Conservation (phyloP, 30 jellyfish, hydroid and myxozoan species). For the Aurelia sp. region DNA sequence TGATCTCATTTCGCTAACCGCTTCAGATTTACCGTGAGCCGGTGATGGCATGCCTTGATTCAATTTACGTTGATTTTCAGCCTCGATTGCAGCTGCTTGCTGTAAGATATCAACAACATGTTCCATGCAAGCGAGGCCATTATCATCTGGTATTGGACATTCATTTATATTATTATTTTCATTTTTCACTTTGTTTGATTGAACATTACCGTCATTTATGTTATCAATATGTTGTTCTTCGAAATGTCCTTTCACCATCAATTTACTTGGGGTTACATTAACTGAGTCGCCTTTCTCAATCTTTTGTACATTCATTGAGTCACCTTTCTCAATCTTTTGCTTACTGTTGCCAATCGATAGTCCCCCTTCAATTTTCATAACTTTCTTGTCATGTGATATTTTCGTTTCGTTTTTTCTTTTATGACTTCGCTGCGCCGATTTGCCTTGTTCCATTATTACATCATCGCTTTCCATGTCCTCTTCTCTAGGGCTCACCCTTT, state of each 20-base stretch:
- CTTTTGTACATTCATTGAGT: background rate
- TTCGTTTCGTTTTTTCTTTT: constrained; percentile 16
- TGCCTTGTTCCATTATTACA: background rate
- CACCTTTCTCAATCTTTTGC: background rate
- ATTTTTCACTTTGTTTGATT: background rate
- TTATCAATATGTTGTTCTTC: constrained; percentile 7
- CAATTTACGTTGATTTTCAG: constrained; percentile 58
- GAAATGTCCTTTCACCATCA: constrained; percentile 1
- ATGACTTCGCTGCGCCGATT: background rate
- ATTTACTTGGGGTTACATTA: background rate
- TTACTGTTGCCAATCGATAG: no score
- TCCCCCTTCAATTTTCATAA: constrained; percentile 33
- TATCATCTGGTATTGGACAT: constrained; percentile 20
- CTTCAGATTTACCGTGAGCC: constrained; percentile 1
- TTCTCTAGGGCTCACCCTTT: background rate
- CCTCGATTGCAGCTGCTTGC: constrained; percentile 78
- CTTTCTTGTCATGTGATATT: background rate
- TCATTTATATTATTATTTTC: constrained; percentile 42
- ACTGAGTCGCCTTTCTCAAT: background rate
- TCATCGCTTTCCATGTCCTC: constrained; percentile 13
- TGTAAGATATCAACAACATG: constrained; percentile 71
- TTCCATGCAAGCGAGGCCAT: constrained; percentile 66
- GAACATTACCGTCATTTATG: background rate
- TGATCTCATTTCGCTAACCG: constrained; percentile 15
- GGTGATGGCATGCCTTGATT: constrained; percentile 23